phyloP scores from a whole-genome alignment of 2,113 vertebrate genomes.

The Triplophysa siluroides region DNA sequence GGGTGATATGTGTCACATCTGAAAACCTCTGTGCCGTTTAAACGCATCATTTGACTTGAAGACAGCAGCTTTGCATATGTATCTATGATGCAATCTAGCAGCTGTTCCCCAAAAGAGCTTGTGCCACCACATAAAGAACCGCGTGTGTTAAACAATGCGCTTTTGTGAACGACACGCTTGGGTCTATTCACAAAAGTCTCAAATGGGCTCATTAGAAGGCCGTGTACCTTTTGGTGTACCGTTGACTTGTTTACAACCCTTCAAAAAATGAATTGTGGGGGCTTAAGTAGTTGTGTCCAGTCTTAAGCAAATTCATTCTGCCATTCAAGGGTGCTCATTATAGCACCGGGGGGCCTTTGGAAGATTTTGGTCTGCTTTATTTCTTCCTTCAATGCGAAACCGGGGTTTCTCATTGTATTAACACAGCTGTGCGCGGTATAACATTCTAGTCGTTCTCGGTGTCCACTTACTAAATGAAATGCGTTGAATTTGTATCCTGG shows the following conservation, averaged over 20 bases:
- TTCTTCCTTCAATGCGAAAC: background rate
- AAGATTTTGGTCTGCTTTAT: background rate
- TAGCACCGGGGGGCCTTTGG: conserved; percentile 1
- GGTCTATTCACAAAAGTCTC: background rate
- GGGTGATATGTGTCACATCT: background rate
- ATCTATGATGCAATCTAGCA: conserved; percentile 3
- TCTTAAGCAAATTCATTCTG: conserved; percentile 2
- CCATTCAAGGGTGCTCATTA: conserved; percentile 23
- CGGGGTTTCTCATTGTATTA: background rate
- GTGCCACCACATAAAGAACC: background rate
- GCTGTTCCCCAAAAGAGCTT: background rate
- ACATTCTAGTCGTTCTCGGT: conserved; percentile 5
- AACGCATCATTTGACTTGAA: background rate
- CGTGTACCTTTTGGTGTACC: background rate
- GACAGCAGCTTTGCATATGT: background rate
- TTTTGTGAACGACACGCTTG: background rate
- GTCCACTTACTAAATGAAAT: conserved; percentile 35
- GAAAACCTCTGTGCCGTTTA: conserved; percentile 5
- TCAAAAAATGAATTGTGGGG: background rate
- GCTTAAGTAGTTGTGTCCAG: background rate
- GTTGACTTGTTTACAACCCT: background rate
- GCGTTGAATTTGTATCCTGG: conserved; percentile 49
- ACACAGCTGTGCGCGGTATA: background rate
- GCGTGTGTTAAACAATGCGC: background rate
- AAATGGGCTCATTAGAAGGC: background rate